Base-by-base conservation (phyloP, 2,888 invertebrate genomes). In the Stegana nigrithorax region DNA sequence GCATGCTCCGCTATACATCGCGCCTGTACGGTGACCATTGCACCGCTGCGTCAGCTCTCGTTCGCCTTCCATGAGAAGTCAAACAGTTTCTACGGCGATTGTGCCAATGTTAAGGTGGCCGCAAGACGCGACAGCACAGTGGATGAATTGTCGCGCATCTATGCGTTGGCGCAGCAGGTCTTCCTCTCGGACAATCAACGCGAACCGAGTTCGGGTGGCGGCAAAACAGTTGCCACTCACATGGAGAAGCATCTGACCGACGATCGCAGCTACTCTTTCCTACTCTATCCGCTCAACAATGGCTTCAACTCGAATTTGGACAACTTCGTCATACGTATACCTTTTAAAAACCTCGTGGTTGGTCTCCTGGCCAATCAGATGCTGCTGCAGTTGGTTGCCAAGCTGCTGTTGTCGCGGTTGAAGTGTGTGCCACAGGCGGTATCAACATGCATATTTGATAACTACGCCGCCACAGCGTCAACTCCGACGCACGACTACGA, bases 41-140 rank as follows among this genome's bases (percentile, higher is more conserved):
- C 93, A 69, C 94, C 95, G 32, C 84, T 97, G 60, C 92, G 94
- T 68, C 95, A 95, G 86, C 87, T 98, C 39, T 95, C 95, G 62
- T 91, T 93, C 77, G 95, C 95, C 36, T 98, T 97, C 83, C 92
- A 94, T 75, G 91, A 93, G 73, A 92, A 95, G 80, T 97, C 97
- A 0, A 94, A 95, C 76, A 96, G 96, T 81, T 97, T 97, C 85
- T 96, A 96, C 83, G 97, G 97, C 0, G 97, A 97, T 84, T 87
- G 92, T 70, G 94, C 93, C 8, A 95, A 95, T 64, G 96, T 97
- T 0, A 96, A 96, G 88, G 96, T 97, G 6, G 97, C 97, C 1
- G 96, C 96, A 0, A 88, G 96, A 51, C 90, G 93, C 64, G 96
- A 97, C 83, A 94, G 94, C 78, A 92, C 93, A 1, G 88, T 92